Evolutionary conservation across 92 coral and sea anemone genomes (phyloP), one percentile per base, ranked within the genome.

Genomic region (Porites lobata): DNA sequence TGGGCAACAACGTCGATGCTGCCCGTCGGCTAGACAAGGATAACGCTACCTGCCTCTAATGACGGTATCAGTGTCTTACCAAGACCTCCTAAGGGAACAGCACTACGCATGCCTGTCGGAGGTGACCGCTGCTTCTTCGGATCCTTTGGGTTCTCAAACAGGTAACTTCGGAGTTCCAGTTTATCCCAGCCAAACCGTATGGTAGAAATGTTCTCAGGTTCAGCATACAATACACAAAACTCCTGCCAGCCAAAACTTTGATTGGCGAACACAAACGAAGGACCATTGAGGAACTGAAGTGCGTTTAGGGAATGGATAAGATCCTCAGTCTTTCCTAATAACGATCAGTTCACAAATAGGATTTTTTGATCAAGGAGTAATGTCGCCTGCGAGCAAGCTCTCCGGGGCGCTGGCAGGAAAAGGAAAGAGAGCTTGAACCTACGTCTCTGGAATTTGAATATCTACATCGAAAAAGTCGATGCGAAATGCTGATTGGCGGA

Each of bases 101-200:
- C 89, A 77, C 89, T 85, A 65, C 89, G 89, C 77, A 85, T 85
- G 68, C 89, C 89, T 7, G 18, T 29, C 19, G 89, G 89, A 53
- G 89, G 89, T 15, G 89, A 85, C 83, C 83, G 84, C 84, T 76
- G 89, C 15, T 65, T 57, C 62, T 76, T 77, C 12, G 66, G 68
- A 77, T 69, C 56, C 9, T 77, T 70, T 4, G 71, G 76, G 50
- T 69, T 76, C 26, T 85, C 69, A 65, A 76, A 85, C 69, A 85
- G 56, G 84, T 85, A 85, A 56, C 63, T 67, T 26, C 80, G 65
- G 22, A 68, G n/a, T 1, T 59, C 76, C 58, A 85, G 56, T 77
- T 52, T 51, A 77, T 76, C 82, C 89, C 89, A 85, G 77, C 82
- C 89, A 69, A 12, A 76, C 52, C 89, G 82, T 21, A 77, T 67